These are phyloP conservation scores for Argya squamiceps DNA, from an alignment of 2,797 vertebrate species.

Conservation along the genomic window DNA sequence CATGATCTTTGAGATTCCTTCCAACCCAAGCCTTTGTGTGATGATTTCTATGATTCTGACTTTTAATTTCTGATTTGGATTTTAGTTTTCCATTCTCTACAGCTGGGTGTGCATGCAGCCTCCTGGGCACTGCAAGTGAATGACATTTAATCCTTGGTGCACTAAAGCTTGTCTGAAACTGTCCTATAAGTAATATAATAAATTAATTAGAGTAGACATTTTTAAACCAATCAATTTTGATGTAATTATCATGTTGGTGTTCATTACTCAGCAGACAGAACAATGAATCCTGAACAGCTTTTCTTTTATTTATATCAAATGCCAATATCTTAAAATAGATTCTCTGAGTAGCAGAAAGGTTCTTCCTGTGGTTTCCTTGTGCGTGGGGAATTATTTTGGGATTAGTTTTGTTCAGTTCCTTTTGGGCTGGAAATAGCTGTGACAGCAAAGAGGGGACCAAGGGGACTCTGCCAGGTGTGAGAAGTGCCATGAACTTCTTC, in stretches of 20 bases:
- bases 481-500: neutral
- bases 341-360: neutral
- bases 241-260: constrained; percentile 47
- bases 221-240: constrained; percentile 59
- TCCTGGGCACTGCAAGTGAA: neutral
- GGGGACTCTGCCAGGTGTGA: neutral
- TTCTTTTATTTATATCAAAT: constrained; percentile 38
- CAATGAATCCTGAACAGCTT: constrained; percentile 24
- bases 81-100: neutral
- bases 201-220: constrained; percentile 60
- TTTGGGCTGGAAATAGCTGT: neutral
- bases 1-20: neutral
- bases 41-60: neutral
- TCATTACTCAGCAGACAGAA: constrained; percentile 28
- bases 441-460: neutral
- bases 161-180: constrained; percentile 44
- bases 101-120: neutral
- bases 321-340: constrained; percentile 2
- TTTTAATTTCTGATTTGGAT: neutral
- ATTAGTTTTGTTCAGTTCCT: neutral
- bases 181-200: constrained; percentile 39
- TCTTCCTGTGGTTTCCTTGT: neutral
- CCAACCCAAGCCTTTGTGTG: neutral
- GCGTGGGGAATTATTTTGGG: neutral
- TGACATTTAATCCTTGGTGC: constrained; percentile 44